These are phyloP conservation scores for Papilio helenus DNA, from an alignment of 1,140 invertebrate species.

Conservation along the genomic window DNA sequence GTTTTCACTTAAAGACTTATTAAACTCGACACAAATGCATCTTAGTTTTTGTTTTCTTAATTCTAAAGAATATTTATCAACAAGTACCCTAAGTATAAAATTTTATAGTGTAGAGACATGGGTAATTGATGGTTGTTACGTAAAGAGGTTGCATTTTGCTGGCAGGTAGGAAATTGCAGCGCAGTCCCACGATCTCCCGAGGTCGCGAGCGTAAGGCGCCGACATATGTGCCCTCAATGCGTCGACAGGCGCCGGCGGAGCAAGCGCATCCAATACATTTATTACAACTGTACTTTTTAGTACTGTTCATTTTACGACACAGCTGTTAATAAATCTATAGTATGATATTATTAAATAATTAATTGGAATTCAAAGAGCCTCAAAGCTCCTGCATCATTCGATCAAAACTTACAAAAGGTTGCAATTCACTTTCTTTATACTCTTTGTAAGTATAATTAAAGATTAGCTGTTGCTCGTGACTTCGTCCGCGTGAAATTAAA, in stretches of 20 bases:
- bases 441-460: no score
- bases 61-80: neutral
- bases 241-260: neutral
- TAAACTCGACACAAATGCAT: no score
- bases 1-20: no score
- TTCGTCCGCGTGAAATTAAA: no score
- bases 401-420: no score
- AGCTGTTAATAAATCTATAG: neutral
- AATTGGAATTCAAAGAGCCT: neutral
- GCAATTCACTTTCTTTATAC: no score
- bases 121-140: slow-evolving; percentile 31
- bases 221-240: slow-evolving; percentile 34
- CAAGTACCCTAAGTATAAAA: neutral
- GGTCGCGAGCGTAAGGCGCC: slow-evolving; percentile 5
- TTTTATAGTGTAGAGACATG: neutral
- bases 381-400: no score
- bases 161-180: slow-evolving; percentile 12
- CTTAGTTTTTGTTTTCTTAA: neutral
- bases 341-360: neutral
- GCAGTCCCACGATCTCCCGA: slow-evolving; percentile 31
- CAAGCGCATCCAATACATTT: neutral
- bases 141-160: slow-evolving; percentile 13
- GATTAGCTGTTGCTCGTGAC: no score
- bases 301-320: neutral
- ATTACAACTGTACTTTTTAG: neutral